Percentiles rank a stretch among this genome's conserved stretches.
Conservation (phyloP, 2,113 vertebrate genomes). For the Pungitius pungitius region DNA sequence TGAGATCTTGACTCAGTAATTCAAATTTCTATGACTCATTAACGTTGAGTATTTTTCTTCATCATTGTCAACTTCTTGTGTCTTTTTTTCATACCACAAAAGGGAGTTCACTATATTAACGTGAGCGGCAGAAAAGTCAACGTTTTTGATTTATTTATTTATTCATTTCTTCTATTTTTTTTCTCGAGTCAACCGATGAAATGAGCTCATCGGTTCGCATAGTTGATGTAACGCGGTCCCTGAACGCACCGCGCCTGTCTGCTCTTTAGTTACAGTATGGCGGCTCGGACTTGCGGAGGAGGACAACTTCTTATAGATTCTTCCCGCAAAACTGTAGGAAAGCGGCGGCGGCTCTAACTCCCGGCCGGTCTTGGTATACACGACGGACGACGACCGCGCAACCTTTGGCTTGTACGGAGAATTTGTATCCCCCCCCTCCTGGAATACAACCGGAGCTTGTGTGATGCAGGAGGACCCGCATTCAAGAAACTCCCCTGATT, state of each 20-base stretch:
- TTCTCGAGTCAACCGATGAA: not conserved
- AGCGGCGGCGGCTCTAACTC: slow-evolving; percentile 50
- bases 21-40: not conserved
- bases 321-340: slow-evolving; percentile 60
- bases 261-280: slow-evolving; percentile 78
- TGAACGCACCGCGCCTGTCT: slow-evolving; percentile 66
- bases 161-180: not conserved
- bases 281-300: slow-evolving; percentile 75
- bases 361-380: not conserved
- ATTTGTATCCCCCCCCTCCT: slow-evolving; percentile 19
- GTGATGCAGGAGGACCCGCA: slow-evolving; percentile 67
- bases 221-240: slow-evolving; percentile 31
- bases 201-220: slow-evolving; percentile 21
- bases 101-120: not conserved
- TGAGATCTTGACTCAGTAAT: not conserved
- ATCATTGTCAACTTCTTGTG: not conserved
- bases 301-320: slow-evolving; percentile 74
- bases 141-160: not conserved
- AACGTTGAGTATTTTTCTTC: not conserved
- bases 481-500: slow-evolving; percentile 71
- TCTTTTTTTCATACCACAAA: not conserved
- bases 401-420: slow-evolving; percentile 15
- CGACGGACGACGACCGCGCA: slow-evolving; percentile 24
- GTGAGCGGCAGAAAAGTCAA: not conserved
- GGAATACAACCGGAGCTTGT: slow-evolving; percentile 37